phyloP scores from a whole-genome alignment of 2,113 vertebrate species.

The Balaeniceps rex region DNA sequence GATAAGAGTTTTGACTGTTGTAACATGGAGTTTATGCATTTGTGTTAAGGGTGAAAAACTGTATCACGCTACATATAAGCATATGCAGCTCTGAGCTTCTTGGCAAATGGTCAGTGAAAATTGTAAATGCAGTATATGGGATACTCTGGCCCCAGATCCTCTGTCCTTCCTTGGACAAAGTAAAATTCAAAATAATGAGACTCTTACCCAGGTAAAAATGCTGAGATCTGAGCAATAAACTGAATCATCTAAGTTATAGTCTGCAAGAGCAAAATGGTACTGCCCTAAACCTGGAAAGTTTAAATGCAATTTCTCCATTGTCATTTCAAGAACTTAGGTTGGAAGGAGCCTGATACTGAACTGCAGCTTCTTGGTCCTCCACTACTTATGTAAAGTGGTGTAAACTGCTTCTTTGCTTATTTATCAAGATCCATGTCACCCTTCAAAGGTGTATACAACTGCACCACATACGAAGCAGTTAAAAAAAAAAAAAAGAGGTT shows the following conservation, averaged over 20 bases:
- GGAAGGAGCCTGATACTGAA: not conserved
- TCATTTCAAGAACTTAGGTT: not conserved
- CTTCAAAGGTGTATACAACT: not conserved
- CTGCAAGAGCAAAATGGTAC: not conserved
- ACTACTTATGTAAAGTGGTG: not conserved
- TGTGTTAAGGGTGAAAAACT: not conserved
- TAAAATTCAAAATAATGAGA: not conserved
- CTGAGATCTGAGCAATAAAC: not conserved
- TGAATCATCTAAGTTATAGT: not conserved
- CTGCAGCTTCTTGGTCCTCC: not conserved
- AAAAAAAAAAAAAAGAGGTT: not conserved
- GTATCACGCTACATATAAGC: not conserved
- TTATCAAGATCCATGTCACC: not conserved
- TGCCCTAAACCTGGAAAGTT: not conserved
- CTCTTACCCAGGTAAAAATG: not conserved
- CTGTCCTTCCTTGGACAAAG: not conserved
- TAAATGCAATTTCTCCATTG: not conserved
- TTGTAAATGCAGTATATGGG: not conserved
- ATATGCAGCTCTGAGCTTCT: not conserved
- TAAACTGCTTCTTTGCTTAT: not conserved
- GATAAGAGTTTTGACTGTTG: not conserved
- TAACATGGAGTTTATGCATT: not conserved
- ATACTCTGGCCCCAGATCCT: not conserved
- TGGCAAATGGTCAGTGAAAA: not conserved
- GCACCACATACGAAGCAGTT: not conserved